phyloP scores from a whole-genome alignment of 2,888 invertebrate genomes.

The Leptinotarsa tumamoca region DNA sequence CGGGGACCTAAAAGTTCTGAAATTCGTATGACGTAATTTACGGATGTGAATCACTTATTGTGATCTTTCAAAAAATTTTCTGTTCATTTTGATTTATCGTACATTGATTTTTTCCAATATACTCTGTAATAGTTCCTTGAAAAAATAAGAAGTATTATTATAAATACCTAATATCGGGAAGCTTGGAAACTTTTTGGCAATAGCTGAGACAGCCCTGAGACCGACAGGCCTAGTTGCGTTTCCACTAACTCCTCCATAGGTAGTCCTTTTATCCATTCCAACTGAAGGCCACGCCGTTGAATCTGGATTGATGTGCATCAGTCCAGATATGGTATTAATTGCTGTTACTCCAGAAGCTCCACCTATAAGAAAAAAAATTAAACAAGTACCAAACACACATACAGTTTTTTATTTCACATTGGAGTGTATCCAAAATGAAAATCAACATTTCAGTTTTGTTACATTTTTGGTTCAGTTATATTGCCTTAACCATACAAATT shows the following conservation, averaged over 20 bases:
- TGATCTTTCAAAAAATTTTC: too few relatives aligned
- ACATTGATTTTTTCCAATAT: too few relatives aligned
- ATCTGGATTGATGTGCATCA: slow-evolving; percentile 88
- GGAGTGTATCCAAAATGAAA: too few relatives aligned
- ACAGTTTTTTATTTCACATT: background rate
- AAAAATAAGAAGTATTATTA: too few relatives aligned
- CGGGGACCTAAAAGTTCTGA: too few relatives aligned
- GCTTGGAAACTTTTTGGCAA: slow-evolving; percentile 85
- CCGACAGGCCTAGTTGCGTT: slow-evolving; percentile 97
- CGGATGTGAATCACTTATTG: too few relatives aligned
- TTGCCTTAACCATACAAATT: too few relatives aligned
- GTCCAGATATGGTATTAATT: slow-evolving; percentile 95
- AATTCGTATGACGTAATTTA: too few relatives aligned
- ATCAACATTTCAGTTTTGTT: too few relatives aligned
- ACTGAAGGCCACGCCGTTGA: slow-evolving; percentile 94
- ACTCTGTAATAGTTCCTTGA: too few relatives aligned
- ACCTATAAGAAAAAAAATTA: slow-evolving; percentile 68
- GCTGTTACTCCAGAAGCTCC: slow-evolving; percentile 96
- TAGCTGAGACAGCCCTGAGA: slow-evolving; percentile 88
- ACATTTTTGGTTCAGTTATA: too few relatives aligned
- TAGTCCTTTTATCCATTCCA: slow-evolving; percentile 84
- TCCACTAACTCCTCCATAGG: slow-evolving; percentile 92
- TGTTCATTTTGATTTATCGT: too few relatives aligned
- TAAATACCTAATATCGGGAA: slow-evolving; percentile 87
- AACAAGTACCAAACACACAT: background rate